Conservation (phyloP, 2,113 vertebrate genomes). For the Peromyscus leucopus region DNA sequence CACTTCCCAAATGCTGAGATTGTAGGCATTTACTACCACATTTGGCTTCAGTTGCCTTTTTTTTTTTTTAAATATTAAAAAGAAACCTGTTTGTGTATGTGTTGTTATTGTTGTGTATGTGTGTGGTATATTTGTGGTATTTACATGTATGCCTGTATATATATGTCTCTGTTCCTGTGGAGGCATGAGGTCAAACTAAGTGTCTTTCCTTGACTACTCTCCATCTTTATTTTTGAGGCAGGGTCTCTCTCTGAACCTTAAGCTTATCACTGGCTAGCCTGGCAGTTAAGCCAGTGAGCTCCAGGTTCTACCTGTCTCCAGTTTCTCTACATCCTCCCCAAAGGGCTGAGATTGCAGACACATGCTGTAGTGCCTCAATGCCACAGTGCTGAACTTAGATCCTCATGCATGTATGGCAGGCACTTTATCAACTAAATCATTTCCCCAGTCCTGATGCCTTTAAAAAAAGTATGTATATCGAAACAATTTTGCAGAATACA, state of each 20-base stretch:
- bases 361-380: background rate
- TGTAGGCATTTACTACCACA: background rate
- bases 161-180: background rate
- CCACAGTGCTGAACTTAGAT: background rate
- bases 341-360: background rate
- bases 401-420: background rate
- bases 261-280: background rate
- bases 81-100: background rate
- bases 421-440: background rate
- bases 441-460: background rate
- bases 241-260: background rate
- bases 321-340: too few relatives aligned
- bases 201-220: background rate
- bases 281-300: background rate
- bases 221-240: background rate
- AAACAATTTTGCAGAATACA: slow-evolving; percentile 24
- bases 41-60: background rate
- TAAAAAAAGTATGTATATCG: background rate
- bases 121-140: background rate
- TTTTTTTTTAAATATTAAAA: background rate
- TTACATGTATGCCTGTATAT: background rate
- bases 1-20: background rate
- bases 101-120: background rate
- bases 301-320: background rate
- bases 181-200: background rate